These are phyloP conservation scores for Trinorchestia longiramus DNA, from an alignment of 1,140 invertebrate species.

Conservation along the genomic window DNA sequence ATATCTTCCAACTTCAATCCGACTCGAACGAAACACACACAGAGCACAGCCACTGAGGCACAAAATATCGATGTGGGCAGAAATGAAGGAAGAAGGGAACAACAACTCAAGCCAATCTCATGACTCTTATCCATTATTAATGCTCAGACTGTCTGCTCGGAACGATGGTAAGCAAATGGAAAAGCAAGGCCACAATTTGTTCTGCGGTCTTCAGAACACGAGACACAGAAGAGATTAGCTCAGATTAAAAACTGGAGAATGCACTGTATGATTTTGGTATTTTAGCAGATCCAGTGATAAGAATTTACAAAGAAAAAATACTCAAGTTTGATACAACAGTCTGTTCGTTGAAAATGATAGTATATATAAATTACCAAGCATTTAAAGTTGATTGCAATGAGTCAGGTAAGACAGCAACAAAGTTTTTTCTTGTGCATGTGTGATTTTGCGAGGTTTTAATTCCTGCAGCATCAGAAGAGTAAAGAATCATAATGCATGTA, in stretches of 20 bases:
- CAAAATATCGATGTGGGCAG: neutral
- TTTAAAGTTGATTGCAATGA: no score
- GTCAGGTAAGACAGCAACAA: no score
- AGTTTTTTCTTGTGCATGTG: no score
- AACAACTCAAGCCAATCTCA: neutral
- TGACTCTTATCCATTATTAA: neutral
- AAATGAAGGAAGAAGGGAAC: neutral
- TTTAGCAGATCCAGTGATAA: neutral
- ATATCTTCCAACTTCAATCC: neutral
- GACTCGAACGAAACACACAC: neutral
- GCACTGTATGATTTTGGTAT: neutral
- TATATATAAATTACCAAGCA: neutral
- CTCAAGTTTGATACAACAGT: neutral
- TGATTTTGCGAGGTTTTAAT: no score
- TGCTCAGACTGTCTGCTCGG: neutral
- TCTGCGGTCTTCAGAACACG: neutral
- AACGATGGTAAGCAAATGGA: neutral
- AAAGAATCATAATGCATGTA: no score
- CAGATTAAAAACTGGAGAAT: neutral
- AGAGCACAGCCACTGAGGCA: neutral
- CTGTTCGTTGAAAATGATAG: neutral
- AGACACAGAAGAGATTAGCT: neutral
- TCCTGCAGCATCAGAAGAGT: no score
- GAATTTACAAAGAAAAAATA: neutral
- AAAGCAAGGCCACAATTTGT: neutral